Base-by-base conservation (phyloP, 2,113 vertebrate genomes). In the Baryphthengus martii region DNA sequence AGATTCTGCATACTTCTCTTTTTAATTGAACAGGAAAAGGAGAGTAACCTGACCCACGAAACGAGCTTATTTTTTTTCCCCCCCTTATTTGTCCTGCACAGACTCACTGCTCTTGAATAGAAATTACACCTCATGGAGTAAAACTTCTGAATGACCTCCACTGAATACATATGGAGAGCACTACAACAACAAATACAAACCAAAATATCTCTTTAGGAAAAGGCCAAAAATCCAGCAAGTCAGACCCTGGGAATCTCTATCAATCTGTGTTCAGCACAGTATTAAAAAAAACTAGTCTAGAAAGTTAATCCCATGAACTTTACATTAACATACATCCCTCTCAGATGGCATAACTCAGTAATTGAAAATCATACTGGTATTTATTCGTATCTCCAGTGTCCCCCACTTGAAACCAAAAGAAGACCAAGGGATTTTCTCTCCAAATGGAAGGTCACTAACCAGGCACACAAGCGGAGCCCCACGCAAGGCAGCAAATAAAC, bases 1-100 rank as follows among this genome's bases (percentile, higher is more conserved):
- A 81, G 65, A 78, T 78, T 87, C 26, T 91, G 74, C 45, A 85
- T 91, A 85, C 58, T 92, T 91, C 59, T 90, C 61, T 77, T 87
- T 87, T 88, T 58, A 88, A 75, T 33, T 87, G 83, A 79, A 65
- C 31, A 70, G 77, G 66, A 93, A 95, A 81, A 85, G 20, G 24
- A 95, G 74, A 55, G 61, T 85, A 91, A 94, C 66, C 73, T 87
- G 85, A 89, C 61, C 40, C 73, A 67, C 29, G 72, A 17, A 72
- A 80, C 72, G 26, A 42, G 24, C 1, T 45, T n/a, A n/a, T 87
- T 40, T 44, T 28, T 55, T 4, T 25, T 9, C 7, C 11, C 7
- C 12, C 42, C 62, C 58, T 39, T 84, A 66, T 55, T 89, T 73
- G 62, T 68, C 62, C 87, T 29, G 73, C 28, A 61, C 24, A 78